These are phyloP conservation scores for Siniperca obscura DNA, from an alignment of 2,797 vertebrate species.

Conservation along the genomic window DNA sequence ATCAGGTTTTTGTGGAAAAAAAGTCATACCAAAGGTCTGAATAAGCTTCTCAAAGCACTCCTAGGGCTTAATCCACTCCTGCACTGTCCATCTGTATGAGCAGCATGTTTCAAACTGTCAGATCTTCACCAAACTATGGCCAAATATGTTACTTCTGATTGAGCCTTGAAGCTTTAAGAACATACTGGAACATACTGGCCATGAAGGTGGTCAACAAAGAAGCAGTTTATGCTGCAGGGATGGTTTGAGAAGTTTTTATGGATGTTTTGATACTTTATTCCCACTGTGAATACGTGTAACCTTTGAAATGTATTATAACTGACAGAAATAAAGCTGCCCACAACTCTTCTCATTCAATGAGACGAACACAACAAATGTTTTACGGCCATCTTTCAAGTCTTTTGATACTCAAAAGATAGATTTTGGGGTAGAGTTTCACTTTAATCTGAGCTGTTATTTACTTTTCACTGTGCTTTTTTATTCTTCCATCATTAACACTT, in stretches of 20 bases:
- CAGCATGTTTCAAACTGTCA: constrained; percentile 2
- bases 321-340: constrained; percentile 6
- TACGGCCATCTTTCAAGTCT: background rate
- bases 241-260: background rate
- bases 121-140: background rate
- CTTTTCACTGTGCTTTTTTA: background rate
- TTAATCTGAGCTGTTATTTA: constrained; percentile 9
- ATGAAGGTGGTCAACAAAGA: background rate
- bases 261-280: constrained; percentile 1
- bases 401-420: constrained; percentile 11
- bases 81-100: background rate
- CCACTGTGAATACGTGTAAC: background rate
- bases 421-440: background rate
- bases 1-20: background rate
- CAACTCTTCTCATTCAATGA: background rate
- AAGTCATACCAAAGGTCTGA: background rate
- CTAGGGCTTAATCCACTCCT: background rate
- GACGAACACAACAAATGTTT: constrained; percentile 6
- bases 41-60: background rate
- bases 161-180: background rate
- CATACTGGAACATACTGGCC: background rate
- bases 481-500: constrained; percentile 24
- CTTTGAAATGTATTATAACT: constrained; percentile 17
- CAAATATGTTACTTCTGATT: constrained; percentile 1
- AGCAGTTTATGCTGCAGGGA: background rate